phyloP scores from a whole-genome alignment of 1,140 invertebrate genomes.

The Amphibalanus amphitrite region DNA sequence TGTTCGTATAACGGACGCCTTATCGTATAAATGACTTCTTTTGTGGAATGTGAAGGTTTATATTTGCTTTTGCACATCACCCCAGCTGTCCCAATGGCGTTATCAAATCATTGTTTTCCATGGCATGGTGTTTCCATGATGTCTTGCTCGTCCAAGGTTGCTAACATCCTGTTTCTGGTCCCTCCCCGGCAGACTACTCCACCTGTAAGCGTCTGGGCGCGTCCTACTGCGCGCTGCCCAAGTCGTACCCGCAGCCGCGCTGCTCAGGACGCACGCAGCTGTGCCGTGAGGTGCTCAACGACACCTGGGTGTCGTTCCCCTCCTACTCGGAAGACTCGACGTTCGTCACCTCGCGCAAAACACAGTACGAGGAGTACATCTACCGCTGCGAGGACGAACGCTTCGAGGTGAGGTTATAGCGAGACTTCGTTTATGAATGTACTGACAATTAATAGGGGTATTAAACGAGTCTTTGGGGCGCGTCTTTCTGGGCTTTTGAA shows the following conservation, averaged over 20 bases:
- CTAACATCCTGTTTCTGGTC: not conserved
- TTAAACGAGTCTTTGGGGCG: no score
- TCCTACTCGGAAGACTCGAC: slow-evolving; percentile 98
- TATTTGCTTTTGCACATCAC: no score
- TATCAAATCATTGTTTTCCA: no score
- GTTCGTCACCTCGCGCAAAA: slow-evolving; percentile 92
- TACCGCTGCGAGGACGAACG: slow-evolving; percentile 92
- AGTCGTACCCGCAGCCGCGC: slow-evolving; percentile 59
- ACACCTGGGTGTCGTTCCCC: slow-evolving; percentile 97
- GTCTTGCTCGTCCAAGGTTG: no score
- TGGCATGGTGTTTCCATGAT: no score
- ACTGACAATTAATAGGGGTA: no score
- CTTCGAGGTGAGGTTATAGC: slow-evolving; percentile 54
- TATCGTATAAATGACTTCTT: no score
- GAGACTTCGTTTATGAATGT: no score
- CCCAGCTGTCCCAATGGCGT: no score
- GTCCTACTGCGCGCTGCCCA: slow-evolving; percentile 87
- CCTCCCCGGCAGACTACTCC: slow-evolving; percentile 47
- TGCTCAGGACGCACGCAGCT: slow-evolving; percentile 77
- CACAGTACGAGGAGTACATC: slow-evolving; percentile 93
- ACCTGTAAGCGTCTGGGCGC: slow-evolving; percentile 87
- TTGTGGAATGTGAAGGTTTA: no score
- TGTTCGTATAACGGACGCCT: no score
- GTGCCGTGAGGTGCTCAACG: slow-evolving; percentile 87
- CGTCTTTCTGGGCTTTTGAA: no score